phyloP scores from a whole-genome alignment of 2,888 invertebrate genomes.

The Dascillus cervinus region DNA sequence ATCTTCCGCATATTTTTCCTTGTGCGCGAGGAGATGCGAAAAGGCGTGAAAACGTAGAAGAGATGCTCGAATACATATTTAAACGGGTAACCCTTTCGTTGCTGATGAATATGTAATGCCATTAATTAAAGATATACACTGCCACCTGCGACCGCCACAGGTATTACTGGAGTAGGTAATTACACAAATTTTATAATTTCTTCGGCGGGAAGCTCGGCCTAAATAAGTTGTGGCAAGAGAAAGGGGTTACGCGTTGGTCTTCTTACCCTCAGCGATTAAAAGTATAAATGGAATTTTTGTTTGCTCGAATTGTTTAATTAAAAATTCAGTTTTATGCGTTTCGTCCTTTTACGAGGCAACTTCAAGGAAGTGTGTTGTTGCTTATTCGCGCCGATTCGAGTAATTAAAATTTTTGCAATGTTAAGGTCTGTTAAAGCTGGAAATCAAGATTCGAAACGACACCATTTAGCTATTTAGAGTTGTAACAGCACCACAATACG shows the following conservation, averaged over 20 bases:
- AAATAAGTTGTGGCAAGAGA: constrained; percentile 19
- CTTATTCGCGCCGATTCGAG: too few species aligned
- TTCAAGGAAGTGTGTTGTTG: too few species aligned
- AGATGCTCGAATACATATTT: constrained; percentile 14
- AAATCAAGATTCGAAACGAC: too few species aligned
- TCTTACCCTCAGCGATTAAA: constrained; percentile 35
- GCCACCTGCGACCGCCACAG: constrained; percentile 41
- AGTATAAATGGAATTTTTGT: constrained; percentile 43
- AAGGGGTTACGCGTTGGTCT: constrained; percentile 15
- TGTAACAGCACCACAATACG: too few species aligned
- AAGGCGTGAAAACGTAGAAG: constrained; percentile 14
- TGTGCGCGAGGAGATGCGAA: too few species aligned
- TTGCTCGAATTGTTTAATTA: constrained; percentile 40
- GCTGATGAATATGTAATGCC: constrained; percentile 44
- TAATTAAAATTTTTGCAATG: too few species aligned
- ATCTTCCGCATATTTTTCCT: constrained; percentile 36
- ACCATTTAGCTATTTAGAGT: too few species aligned
- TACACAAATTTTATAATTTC: constrained; percentile 42
- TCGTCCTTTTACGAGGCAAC: too few species aligned
- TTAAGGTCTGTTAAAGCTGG: too few species aligned
- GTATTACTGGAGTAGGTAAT: constrained; percentile 37
- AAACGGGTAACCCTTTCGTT: constrained; percentile 17
- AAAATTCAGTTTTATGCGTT: constrained; percentile 36
- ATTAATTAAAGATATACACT: constrained; percentile 42
- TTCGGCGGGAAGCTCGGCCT: constrained; percentile 29